Evolutionary conservation across 1,140 invertebrate species (phyloP).

Genomic region (Heterodera schachtii): DNA sequence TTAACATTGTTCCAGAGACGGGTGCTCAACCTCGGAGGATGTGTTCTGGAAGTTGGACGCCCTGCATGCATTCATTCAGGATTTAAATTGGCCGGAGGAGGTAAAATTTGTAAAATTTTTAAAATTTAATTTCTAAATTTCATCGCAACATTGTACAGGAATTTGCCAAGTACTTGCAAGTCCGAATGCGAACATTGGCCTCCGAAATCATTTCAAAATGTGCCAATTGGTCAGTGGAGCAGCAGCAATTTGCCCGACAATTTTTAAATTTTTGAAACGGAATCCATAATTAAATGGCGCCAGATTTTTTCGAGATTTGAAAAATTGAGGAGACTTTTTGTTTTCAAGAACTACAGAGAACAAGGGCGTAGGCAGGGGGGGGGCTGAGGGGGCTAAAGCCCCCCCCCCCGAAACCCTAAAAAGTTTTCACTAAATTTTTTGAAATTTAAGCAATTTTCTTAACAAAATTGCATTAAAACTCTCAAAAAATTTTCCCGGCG

Average conservation of each 20-base stretch:
- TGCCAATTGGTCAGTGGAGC: conserved; percentile 77
- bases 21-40: conserved; percentile 96
- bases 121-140: neutral
- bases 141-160: conserved; percentile 68
- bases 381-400: too few species aligned
- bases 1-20: conserved; percentile 72
- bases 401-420: too few species aligned
- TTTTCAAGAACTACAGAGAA: too few species aligned
- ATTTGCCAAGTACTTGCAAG: conserved; percentile 92
- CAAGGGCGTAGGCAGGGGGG: too few species aligned
- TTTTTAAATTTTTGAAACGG: too few species aligned
- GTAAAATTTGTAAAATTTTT: neutral
- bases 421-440: too few species aligned
- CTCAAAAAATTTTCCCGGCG: too few species aligned
- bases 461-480: too few species aligned
- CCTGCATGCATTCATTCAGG: conserved; percentile 92
- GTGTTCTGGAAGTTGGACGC: conserved; percentile 99
- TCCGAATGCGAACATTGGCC: conserved; percentile 94
- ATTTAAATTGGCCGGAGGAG: conserved; percentile 97
- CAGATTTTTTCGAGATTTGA: too few species aligned
- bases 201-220: conserved; percentile 99
- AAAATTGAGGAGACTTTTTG: too few species aligned
- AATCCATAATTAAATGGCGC: too few species aligned
- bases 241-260: neutral
- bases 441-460: too few species aligned